A percentile compares a stretch with the other conserved stretches of the same genome.
These are phyloP conservation scores for Oostethus manadensis DNA, from an alignment of 2,113 vertebrate species.

Conservation along the genomic window DNA sequence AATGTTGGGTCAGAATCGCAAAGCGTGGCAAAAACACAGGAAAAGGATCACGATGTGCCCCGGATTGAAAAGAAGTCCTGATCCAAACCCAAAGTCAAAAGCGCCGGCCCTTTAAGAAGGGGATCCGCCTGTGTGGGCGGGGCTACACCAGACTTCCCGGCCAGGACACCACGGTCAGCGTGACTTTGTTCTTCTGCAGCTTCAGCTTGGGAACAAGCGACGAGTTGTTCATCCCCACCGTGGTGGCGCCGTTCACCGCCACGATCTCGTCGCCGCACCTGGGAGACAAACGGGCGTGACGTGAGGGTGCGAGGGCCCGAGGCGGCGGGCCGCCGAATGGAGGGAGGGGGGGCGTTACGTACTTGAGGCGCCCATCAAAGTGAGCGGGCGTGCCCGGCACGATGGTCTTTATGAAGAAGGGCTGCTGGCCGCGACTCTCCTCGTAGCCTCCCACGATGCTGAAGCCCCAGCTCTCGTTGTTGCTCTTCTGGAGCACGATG, in stretches of 20 bases:
- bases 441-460: constrained; percentile 92
- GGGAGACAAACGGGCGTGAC: constrained; percentile 1
- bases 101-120: neutral
- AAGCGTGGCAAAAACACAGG: too few species aligned
- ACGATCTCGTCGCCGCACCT: constrained; percentile 93
- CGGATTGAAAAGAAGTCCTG: too few species aligned
- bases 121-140: neutral
- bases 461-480: constrained; percentile 90
- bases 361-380: constrained; percentile 86
- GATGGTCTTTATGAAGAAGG: constrained; percentile 95
- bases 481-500: constrained; percentile 82
- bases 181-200: constrained; percentile 86
- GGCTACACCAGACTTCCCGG: constrained; percentile 81
- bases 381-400: constrained; percentile 87
- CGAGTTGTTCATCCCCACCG: constrained; percentile 86
- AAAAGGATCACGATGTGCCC: too few species aligned
- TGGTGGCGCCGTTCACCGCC: constrained; percentile 85
- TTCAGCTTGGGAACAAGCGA: constrained; percentile 90
- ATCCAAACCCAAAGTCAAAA: too few species aligned
- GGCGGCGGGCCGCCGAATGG: too few species aligned
- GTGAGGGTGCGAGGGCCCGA: neutral
- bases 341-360: constrained; percentile 34
- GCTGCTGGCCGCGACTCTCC: constrained; percentile 85
- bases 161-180: constrained; percentile 88
- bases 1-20: neutral